Conservation (phyloP, 2,113 vertebrate genomes). For the Pedetes capensis region DNA sequence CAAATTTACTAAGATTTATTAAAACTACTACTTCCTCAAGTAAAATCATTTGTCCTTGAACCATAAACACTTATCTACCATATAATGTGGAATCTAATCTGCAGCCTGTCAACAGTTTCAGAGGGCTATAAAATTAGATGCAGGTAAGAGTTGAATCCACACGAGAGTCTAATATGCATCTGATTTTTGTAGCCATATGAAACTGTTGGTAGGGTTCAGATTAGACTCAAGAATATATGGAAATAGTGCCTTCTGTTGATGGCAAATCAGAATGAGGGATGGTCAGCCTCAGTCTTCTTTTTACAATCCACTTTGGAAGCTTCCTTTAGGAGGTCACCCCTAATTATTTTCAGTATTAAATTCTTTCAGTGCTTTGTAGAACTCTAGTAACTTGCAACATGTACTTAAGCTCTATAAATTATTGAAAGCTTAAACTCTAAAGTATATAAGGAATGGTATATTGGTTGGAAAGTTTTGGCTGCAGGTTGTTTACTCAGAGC, state of each 20-base stretch:
- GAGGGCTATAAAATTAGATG: too few relatives aligned
- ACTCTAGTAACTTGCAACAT: background rate
- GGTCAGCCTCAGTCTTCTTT: background rate
- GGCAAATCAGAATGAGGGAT: background rate
- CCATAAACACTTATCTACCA: background rate
- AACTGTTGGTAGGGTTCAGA: too few relatives aligned
- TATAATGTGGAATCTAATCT: too few relatives aligned
- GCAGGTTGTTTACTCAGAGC: background rate
- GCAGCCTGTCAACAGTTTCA: too few relatives aligned
- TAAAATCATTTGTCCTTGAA: background rate
- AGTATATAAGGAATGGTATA: accelerated
- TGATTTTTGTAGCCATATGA: too few relatives aligned
- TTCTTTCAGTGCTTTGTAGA: background rate
- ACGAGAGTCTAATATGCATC: too few relatives aligned
- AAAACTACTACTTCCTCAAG: background rate
- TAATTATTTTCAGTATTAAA: background rate
- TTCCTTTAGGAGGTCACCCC: background rate
- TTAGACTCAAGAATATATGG: too few relatives aligned
- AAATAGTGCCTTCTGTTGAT: background rate
- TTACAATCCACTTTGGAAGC: background rate
- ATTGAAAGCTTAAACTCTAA: background rate
- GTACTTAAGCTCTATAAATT: background rate
- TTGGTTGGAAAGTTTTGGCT: background rate
- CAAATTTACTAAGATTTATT: background rate
- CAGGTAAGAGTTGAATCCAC: too few relatives aligned